Base-by-base conservation (phyloP, 2,113 vertebrate genomes). In the Dicrurus megarhynchus region DNA sequence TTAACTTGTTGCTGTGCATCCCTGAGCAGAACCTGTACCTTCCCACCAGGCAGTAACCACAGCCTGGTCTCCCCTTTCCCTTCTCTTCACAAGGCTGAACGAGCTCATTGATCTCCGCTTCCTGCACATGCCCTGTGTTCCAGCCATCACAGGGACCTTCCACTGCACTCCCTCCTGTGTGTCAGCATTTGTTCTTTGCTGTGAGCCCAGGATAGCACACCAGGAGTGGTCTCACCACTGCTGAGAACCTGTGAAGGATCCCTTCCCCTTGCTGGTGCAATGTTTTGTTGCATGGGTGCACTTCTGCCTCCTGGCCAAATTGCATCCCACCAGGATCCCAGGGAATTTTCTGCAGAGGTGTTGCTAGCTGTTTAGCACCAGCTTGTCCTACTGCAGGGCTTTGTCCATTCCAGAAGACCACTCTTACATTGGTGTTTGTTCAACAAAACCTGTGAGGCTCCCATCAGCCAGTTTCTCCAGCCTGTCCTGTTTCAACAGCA, bases 111-210 rank as follows among this genome's bases (percentile, higher is more conserved):
- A 11, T 5, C 11, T 39, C 28, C 32, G 28, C 10, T 32, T 49
- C 18, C 21, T 30, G 32, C 1, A 0, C 8, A 13, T 0, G 0
- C 5, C 13, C 20, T 41, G 5, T 30, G 10, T 39, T 81, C 35
- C 50, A 70, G 20, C 15, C 30, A 21, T 49, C 39, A 33, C 2
- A 9, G 3, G 5, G 23, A 52, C 11, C 4, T 41, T 75, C 30
- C 56, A n/a, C 9, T 37, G 14, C 16, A 18, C 19, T 71, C 15
- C 21, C 26, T 50, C 47, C 26, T 16, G 2, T 11, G 9, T 56
- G 13, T 35, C 49, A 88, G 9, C 1, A 0, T 56, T 52, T 65
- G 7, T 11, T 33, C 9, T 50, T 35, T 70, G 12, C 37, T 71
- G 30, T 41, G 26, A 91, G 8, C 7, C 17, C 37, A 15, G 9